phyloP scores from a whole-genome alignment of 2,797 vertebrate species.

The Lemur catta region DNA sequence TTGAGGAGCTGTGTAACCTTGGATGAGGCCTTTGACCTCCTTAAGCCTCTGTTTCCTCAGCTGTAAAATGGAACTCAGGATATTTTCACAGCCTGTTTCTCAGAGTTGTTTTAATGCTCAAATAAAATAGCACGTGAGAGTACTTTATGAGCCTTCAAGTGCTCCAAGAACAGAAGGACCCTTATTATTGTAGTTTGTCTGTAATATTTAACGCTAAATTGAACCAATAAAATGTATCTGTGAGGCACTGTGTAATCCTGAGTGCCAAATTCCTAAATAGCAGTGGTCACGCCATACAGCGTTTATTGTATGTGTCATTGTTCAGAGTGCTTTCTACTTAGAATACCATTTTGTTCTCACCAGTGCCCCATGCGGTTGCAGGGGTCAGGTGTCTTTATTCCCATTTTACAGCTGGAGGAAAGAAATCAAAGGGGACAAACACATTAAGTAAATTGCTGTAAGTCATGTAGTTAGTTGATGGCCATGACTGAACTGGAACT shows the following conservation, averaged over 20 bases:
- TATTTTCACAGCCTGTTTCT: conserved; percentile 1
- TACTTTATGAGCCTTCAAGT: neutral
- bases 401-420: conserved; percentile 13
- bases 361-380: neutral
- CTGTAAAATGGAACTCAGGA: conserved; percentile 12
- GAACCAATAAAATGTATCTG: conserved; percentile 29
- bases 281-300: neutral
- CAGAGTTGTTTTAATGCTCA: neutral
- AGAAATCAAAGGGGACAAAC: neutral
- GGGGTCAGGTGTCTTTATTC: conserved; percentile 26
- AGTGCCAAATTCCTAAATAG: neutral
- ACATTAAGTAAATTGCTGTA: neutral
- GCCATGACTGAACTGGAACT: neutral
- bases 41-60: neutral
- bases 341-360: conserved; percentile 2
- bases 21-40: neutral
- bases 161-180: neutral
- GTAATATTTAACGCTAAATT: conserved; percentile 45
- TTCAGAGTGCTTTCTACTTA: conserved; percentile 25
- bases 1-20: neutral
- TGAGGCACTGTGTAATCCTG: neutral
- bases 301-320: conserved; percentile 7
- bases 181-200: neutral
- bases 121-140: conserved; percentile 26
- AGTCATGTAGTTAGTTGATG: neutral